These are phyloP conservation scores for Haliclona indistincta DNA, from an alignment of 37 sponge, comb jelly and placozoan genomes.

Conservation along the genomic window DNA sequence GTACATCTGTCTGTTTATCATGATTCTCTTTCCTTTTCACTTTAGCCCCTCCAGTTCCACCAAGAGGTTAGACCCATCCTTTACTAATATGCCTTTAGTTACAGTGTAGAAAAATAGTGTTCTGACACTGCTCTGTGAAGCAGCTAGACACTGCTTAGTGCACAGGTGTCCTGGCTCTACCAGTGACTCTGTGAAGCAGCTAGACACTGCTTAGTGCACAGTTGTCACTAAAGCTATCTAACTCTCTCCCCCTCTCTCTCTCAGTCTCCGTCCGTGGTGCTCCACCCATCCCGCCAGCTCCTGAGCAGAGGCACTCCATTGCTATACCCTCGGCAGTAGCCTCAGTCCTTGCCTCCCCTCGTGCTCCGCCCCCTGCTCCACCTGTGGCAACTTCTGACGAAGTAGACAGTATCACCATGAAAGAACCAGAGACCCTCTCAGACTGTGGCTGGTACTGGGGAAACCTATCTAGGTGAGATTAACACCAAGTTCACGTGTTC, in stretches of 20 bases:
- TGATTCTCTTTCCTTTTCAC: too few relatives aligned
- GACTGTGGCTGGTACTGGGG: conserved; percentile 49
- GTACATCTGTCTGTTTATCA: background rate
- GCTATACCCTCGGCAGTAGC: background rate
- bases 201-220: too few relatives aligned
- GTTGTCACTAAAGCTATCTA: too few relatives aligned
- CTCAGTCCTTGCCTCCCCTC: background rate
- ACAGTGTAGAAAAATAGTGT: too few relatives aligned
- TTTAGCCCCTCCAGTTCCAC: background rate
- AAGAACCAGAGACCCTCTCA: background rate
- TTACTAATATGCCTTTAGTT: background rate
- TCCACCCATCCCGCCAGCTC: background rate
- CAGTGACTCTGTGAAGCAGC: too few relatives aligned
- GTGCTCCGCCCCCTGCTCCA: conserved; percentile 1
- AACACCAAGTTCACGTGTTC: background rate
- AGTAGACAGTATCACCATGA: too few relatives aligned
- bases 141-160: too few relatives aligned
- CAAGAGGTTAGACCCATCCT: background rate
- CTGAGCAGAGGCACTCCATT: background rate
- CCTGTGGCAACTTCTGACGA: too few relatives aligned
- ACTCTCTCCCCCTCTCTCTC: background rate
- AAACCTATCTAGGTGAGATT: conserved; percentile 31
- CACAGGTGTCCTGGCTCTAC: too few relatives aligned
- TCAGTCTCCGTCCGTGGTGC: background rate
- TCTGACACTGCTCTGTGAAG: too few relatives aligned